Conservation (phyloP, 2,113 vertebrate genomes). For the Mormoops blainvillei region DNA sequence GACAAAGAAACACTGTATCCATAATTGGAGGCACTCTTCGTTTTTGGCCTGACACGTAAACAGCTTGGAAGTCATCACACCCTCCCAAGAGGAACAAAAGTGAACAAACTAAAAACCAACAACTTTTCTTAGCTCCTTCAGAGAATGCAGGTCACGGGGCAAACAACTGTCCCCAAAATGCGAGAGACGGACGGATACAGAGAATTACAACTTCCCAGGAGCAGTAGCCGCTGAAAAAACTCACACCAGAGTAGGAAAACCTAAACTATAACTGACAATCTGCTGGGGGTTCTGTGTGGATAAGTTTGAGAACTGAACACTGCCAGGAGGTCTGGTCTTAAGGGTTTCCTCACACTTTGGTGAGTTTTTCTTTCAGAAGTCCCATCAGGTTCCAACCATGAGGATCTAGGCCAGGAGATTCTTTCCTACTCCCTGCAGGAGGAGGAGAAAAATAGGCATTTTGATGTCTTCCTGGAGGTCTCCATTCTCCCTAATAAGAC, state of each 20-base stretch:
- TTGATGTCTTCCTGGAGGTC: not conserved
- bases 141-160: not conserved
- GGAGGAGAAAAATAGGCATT: not conserved
- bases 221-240: not conserved
- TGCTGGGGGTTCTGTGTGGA: not conserved
- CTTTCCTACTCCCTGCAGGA: not conserved
- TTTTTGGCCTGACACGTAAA: not conserved
- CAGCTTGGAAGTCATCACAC: not conserved
- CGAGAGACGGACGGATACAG: not conserved
- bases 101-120: not conserved
- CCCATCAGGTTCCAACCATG: not conserved
- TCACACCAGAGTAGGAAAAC: not conserved
- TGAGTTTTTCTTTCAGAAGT: not conserved
- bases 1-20: not conserved
- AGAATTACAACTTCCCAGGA: not conserved
- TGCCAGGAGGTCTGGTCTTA: fast-evolving
- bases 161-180: not conserved
- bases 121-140: not conserved
- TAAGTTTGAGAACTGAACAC: not conserved
- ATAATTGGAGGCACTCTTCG: not conserved
- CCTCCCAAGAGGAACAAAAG: not conserved
- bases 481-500: not conserved
- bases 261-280: not conserved
- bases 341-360: not conserved
- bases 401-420: too few species aligned